Conservation (phyloP, 2,797 vertebrate species). For the Triplophysa yarkandensis region DNA sequence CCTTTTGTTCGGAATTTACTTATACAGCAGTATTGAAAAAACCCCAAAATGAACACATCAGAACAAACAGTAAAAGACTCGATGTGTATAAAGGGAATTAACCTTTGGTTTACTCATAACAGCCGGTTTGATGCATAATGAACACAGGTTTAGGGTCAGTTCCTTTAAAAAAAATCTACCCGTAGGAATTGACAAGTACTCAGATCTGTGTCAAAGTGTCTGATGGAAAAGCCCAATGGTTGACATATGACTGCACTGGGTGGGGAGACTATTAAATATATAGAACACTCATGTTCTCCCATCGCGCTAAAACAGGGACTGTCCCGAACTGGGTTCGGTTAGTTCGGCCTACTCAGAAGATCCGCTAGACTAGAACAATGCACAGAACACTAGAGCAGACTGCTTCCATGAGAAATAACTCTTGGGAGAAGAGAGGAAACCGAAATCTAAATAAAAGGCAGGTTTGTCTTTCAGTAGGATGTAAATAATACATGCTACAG, state of each 20-base stretch:
- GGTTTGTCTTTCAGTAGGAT: constrained; percentile 69
- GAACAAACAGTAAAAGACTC: constrained; percentile 20
- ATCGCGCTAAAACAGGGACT: constrained; percentile 21
- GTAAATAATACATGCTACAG: constrained; percentile 72
- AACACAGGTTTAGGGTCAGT: neutral
- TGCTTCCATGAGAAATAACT: constrained; percentile 44
- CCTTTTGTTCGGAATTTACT: constrained; percentile 31
- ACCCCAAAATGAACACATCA: constrained; percentile 17
- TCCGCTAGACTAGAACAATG: constrained; percentile 37
- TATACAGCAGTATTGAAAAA: constrained; percentile 25
- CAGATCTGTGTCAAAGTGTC: constrained; percentile 5
- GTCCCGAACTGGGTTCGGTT: constrained; percentile 25
- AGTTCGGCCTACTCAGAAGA: constrained; percentile 31
- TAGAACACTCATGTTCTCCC: constrained; percentile 43
- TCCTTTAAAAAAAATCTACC: constrained; percentile 6
- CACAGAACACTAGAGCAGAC: constrained; percentile 43
- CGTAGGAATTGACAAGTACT: constrained; percentile 13
- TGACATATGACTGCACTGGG: neutral
- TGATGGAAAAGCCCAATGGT: constrained; percentile 15
- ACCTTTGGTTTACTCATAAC: constrained; percentile 15
- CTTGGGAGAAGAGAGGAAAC: constrained; percentile 67
- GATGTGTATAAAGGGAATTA: constrained; percentile 16
- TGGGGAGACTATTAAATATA: constrained; percentile 3
- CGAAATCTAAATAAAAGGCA: constrained; percentile 72
- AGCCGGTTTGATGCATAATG: constrained; percentile 41